Evolutionary conservation across 2,797 vertebrate species (phyloP), one percentile per base, ranked within the genome.

Genomic region (Enteromius argenteus): DNA sequence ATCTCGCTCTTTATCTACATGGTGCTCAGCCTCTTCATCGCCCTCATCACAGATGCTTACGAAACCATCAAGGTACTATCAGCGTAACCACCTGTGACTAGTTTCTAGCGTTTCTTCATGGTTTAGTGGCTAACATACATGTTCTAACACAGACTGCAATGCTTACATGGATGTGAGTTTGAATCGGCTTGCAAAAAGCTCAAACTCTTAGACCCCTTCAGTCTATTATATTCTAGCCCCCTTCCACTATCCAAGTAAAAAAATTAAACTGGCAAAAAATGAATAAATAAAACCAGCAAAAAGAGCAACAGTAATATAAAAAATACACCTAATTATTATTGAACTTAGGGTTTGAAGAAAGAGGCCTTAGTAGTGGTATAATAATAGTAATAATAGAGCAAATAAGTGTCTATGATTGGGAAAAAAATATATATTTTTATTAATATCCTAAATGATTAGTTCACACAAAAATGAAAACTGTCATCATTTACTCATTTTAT

Each of bases 1-100:
- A 99, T 99, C 89, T 97, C 97, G 10, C 94, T 99, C 30, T 99
- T 99, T 85, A 98, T 98, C 90, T 99, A 99, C 90, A 98, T 99
- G 98, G 96, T 99, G 89, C 96, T 99, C 89, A 99, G 97, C 53
- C 97, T 99, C 83, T 99, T 99, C 89, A 99, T 99, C 60, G 98
- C 98, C 7, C 96, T 99, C 85, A 99, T 99, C 92, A 99, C 97
- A 0, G 98, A 99, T 17, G 94, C 98, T 73, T 99, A 99, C 0
- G 97, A 99, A 86, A 99, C 97, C 78, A 97, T 99, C 90, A 99
- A 99, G 97, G 98, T 99, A 95, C 79, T 17, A 19, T 23, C 76
- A 46, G 15, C 44, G 15, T 44, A 14, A 19, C 21, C n/a, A 4
- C 23, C 39, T 53, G 32, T 23, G n/a, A 62, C 17, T 17, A 32